Evolutionary conservation across 2,113 vertebrate species (phyloP), one percentile per base, ranked within the genome.

Genomic region (Pelmatolapia mariae): DNA sequence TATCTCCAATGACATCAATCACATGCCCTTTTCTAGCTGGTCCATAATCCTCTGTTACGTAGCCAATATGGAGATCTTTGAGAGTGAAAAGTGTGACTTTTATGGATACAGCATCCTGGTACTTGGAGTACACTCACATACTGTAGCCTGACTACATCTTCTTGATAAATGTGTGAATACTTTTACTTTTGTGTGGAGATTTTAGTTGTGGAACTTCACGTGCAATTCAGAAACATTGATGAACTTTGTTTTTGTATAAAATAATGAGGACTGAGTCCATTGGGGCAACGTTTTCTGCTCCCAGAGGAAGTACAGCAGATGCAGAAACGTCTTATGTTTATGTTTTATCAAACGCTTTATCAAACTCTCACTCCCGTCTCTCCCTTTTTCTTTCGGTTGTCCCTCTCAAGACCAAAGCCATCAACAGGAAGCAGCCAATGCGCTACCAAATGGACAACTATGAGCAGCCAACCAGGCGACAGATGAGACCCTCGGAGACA

Each of bases 401-500:
- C 61, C 16, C 63, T 81, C 95, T 56, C 86, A 95, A 98, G 96
- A 96, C 98, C 4, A 98, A 98, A 95, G 97, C 98, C 66, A 96
- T 99, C 94, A 99, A 99, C 96, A 97, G 99, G 96, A 98, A 98
- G 90, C 97, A 98, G 92, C 98, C 98, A 3, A 92, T 98, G 53
- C 96, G 98, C 81, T 98, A 97, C 92, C 97, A 98, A 90, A 96
- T 99, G 92, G 98, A 99, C 91, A 96, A 95, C 95, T 98, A 97
- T 2, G 98, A 99, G 68, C 98, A 97, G 87, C 95, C 98, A 5
- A 88, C 95, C 31, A 95, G 97, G 85, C 97, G 97, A 6, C 96
- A 94, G 22, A 93, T 96, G 31, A 97, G 97, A 66, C 96, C 98
- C 1, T 43, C 94, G 3, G 98, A 99, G 91, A 97, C 96, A 0